Evolutionary conservation across 2,113 vertebrate genomes (phyloP).

Genomic region (Petroica traversi): DNA sequence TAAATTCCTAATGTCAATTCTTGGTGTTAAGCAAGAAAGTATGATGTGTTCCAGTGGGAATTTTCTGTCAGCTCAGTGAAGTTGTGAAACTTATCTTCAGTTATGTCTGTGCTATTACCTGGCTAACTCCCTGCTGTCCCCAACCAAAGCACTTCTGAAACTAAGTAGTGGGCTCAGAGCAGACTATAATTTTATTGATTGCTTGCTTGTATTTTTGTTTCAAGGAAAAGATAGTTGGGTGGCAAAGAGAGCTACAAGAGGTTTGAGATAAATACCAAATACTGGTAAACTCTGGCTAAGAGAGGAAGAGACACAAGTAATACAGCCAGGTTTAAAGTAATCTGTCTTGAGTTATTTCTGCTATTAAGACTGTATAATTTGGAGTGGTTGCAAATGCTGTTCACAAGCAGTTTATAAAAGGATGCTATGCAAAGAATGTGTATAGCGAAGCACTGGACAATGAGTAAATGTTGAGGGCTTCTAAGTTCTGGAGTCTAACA

Average conservation of each 20-base stretch:
- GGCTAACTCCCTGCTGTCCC: background rate
- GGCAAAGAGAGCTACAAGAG: background rate
- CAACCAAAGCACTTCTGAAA: background rate
- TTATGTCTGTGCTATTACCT: background rate
- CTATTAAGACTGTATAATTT: background rate
- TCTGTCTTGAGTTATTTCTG: background rate
- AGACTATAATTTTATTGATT: background rate
- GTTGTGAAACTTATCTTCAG: background rate
- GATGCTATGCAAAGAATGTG: background rate
- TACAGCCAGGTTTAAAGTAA: background rate
- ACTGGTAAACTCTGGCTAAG: background rate
- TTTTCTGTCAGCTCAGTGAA: background rate
- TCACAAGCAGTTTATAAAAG: background rate
- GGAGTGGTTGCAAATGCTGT: background rate
- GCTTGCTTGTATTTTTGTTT: too few species aligned
- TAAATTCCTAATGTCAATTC: background rate
- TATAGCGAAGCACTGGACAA: background rate
- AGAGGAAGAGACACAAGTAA: background rate
- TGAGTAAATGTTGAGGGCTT: background rate
- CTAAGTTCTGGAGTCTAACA: background rate
- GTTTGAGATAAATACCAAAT: background rate
- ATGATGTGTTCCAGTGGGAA: background rate
- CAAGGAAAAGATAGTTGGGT: background rate
- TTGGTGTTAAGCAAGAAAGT: background rate
- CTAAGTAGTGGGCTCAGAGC: background rate